phyloP scores from a whole-genome alignment of 2,797 vertebrate genomes.

The Peromyscus attwateri region DNA sequence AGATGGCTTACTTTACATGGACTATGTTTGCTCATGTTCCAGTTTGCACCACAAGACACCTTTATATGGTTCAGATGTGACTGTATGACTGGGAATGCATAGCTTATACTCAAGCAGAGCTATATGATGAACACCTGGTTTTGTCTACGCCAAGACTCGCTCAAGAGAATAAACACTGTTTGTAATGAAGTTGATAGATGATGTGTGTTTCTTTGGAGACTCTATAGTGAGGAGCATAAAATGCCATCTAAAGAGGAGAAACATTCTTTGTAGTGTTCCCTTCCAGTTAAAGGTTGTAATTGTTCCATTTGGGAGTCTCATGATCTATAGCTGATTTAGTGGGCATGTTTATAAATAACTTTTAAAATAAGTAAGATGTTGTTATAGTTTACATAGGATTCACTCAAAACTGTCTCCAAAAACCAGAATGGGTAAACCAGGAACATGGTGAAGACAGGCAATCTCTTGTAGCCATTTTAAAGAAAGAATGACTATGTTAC shows the following conservation, averaged over 20 bases:
- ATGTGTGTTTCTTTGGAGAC: background rate
- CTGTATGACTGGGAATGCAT: background rate
- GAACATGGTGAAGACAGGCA: background rate
- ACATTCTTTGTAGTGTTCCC: background rate
- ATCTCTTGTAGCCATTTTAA: background rate
- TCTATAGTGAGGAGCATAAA: background rate
- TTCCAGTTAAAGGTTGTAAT: background rate
- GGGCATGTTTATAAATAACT: background rate
- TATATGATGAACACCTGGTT: background rate
- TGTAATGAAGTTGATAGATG: background rate
- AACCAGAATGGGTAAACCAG: background rate
- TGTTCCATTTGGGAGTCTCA: background rate
- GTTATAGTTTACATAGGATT: background rate
- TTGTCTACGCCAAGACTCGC: background rate
- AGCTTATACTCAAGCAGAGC: background rate
- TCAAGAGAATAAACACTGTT: background rate
- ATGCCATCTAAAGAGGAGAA: background rate
- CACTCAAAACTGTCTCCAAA: background rate
- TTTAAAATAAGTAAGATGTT: conserved; percentile 7
- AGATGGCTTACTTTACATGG: background rate
- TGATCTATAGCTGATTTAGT: background rate
- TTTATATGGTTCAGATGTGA: background rate
- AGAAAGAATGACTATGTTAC: background rate
- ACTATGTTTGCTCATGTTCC: background rate
- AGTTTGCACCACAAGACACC: background rate